Base-by-base conservation (phyloP, 1,140 invertebrate species). In the Drosophila bocqueti region DNA sequence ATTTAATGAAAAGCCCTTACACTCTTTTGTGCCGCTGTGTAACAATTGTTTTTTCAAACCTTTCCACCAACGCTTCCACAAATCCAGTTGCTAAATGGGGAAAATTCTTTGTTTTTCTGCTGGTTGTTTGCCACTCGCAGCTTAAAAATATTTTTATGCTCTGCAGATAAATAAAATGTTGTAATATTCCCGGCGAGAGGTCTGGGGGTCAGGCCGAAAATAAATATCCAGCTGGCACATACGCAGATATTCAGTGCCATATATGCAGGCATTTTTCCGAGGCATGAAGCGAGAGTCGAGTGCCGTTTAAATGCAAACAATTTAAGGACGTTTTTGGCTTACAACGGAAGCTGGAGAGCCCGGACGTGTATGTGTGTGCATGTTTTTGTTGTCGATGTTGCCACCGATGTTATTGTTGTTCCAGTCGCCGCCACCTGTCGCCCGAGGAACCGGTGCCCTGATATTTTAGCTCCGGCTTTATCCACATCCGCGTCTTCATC, bases 391-490 rank as follows among this genome's bases (percentile, higher is more conserved):
- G 59, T 42, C 58, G 36, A 31, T 47, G 62, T 62, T 64, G 65
- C 66, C 50, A 40, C 26, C 43, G 58, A 43, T 63, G 24, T 66
- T 72, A 61, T 31, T 68, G 43, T 64, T 55, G 58, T 60, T 72
- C 42, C 52, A 66, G 77, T 43, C 62, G 34, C 57, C 74, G 69
- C 63, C 84, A 89, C 84, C 84, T 89, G 84, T 84, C 84, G 85
- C 84, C 85, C 40, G 55, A 42, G 74, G 84, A 78, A 71, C 66
- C 63, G 78, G 77, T 47, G 72, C 71, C 80, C 80, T 87, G 83
- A 81, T 83, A 89, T 83, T 71, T 81, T 66, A 87, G 77, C 40
- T 61, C 62, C 72, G 63, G 59, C 75, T 59, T 78, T 68, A 62
- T 45, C 67, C 52, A 68, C 59, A 60, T 43, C 40, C 65, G 40